Conservation (phyloP, 2,797 vertebrate genomes). For the Parambassis ranga region DNA sequence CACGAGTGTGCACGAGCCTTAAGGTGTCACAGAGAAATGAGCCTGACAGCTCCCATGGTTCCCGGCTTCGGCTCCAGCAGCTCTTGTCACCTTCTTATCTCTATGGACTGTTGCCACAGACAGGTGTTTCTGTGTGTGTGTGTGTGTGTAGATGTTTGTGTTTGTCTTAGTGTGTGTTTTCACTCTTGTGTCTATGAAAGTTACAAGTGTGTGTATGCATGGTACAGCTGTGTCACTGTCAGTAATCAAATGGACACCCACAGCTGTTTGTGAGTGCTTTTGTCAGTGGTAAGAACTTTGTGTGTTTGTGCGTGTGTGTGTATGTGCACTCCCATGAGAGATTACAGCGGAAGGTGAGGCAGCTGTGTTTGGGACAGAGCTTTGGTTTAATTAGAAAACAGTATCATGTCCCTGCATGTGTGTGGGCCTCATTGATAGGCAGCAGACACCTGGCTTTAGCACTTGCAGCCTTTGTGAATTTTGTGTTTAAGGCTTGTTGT, state of each 20-base stretch:
- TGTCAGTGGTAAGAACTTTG: background rate
- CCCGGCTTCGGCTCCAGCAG: conserved; percentile 60
- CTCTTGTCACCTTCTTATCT: conserved; percentile 67
- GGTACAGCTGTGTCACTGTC: conserved; percentile 4
- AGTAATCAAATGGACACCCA: conserved; percentile 20
- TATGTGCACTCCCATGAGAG: conserved; percentile 1
- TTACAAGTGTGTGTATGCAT: conserved; percentile 8
- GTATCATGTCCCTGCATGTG: conserved; percentile 8
- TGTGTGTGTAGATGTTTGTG: background rate
- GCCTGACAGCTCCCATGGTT: conserved; percentile 64
- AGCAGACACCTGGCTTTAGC: background rate
- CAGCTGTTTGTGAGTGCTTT: conserved; percentile 7
- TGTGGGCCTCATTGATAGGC: conserved; percentile 16
- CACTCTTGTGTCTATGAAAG: background rate
- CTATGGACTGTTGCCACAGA: conserved; percentile 61
- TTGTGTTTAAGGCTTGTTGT: conserved; percentile 2
- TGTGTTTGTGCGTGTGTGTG: background rate
- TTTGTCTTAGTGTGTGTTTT: background rate
- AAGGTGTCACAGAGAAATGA: conserved; percentile 56
- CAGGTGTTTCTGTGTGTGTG: conserved; percentile 43
- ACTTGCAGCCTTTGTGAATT: background rate
- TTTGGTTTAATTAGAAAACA: conserved; percentile 54
- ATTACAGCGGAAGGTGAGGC: conserved; percentile 30
- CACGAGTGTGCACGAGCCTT: conserved; percentile 1
- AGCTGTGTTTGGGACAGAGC: conserved; percentile 46